Evolutionary conservation across 1,140 invertebrate genomes (phyloP).

Genomic region (Zaprionus taronus): DNA sequence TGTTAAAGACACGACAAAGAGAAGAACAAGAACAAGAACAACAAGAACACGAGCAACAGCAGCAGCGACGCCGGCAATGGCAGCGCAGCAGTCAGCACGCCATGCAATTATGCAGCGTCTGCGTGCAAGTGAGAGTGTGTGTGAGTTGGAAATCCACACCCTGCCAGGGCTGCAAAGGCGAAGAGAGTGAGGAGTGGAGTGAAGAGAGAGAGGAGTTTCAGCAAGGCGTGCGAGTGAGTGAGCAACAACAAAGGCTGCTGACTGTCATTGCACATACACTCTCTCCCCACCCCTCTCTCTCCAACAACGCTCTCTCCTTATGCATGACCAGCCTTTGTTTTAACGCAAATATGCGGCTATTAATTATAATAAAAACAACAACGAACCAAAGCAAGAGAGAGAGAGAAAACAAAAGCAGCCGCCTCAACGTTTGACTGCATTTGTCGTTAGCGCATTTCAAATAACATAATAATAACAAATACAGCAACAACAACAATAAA

Average conservation of each 20-base stretch:
- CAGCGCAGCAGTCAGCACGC: slow-evolving; percentile 33
- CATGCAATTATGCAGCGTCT: slow-evolving; percentile 77
- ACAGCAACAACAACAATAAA: neutral
- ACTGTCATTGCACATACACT: slow-evolving; percentile 38
- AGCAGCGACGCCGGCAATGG: slow-evolving; percentile 16
- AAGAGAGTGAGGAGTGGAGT: slow-evolving; percentile 8
- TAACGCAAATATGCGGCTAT: slow-evolving; percentile 81
- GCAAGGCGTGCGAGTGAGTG: slow-evolving; percentile 55
- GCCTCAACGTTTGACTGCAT: slow-evolving; percentile 51
- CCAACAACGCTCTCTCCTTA: slow-evolving; percentile 3
- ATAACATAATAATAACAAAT: slow-evolving; percentile 26
- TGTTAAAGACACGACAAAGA: slow-evolving; percentile 47
- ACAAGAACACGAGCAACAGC: slow-evolving; percentile 35
- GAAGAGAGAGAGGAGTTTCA: slow-evolving; percentile 28
- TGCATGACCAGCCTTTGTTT: slow-evolving; percentile 61
- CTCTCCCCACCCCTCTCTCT: neutral
- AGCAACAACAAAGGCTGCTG: slow-evolving; percentile 72
- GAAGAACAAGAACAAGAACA: slow-evolving; percentile 39
- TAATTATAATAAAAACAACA: slow-evolving; percentile 76
- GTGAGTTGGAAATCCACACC: slow-evolving; percentile 71
- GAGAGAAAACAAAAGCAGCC: slow-evolving; percentile 27
- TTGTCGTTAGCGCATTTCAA: slow-evolving; percentile 49
- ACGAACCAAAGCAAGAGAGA: slow-evolving; percentile 10
- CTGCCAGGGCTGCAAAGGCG: slow-evolving; percentile 54
- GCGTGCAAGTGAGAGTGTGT: slow-evolving; percentile 39